These are phyloP conservation scores for Ophraella communa DNA, from an alignment of 2,888 invertebrate species.

Conservation along the genomic window DNA sequence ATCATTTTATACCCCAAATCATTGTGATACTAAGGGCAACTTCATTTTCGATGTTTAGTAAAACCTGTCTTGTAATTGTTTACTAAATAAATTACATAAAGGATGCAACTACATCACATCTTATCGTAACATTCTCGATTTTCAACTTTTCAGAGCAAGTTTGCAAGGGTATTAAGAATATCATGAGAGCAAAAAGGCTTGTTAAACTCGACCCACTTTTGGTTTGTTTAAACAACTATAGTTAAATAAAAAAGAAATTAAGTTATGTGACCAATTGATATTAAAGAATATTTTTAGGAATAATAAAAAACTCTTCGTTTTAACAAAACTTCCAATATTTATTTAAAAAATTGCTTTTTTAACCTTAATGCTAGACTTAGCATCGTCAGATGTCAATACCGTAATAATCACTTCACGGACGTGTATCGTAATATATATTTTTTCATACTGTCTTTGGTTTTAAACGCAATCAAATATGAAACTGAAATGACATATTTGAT, in stretches of 20 bases:
- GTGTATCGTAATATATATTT: too few relatives aligned
- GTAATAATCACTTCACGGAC: too few relatives aligned
- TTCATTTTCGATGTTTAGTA: constrained; percentile 13
- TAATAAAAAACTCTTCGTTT: too few relatives aligned
- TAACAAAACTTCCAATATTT: too few relatives aligned
- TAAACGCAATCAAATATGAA: too few relatives aligned
- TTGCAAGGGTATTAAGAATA: not conserved
- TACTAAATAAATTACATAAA: constrained; percentile 1
- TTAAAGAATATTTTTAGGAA: too few relatives aligned
- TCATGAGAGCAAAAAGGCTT: not conserved
- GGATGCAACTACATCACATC: not conserved
- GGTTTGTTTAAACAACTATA: too few relatives aligned
- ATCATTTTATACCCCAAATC: constrained; percentile 6
- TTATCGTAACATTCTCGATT: not conserved
- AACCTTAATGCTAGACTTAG: too few relatives aligned
- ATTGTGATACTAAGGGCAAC: constrained; percentile 27
- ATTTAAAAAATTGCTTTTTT: too few relatives aligned
- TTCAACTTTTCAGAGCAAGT: constrained; percentile 17
- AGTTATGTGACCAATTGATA: not conserved
- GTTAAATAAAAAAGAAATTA: not conserved
- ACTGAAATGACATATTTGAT: too few relatives aligned
- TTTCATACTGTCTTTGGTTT: too few relatives aligned
- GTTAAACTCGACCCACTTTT: not conserved
- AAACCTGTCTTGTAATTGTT: constrained; percentile 6
- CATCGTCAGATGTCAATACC: too few relatives aligned